Conservation (phyloP, 2,113 vertebrate genomes). For the Cyrtonyx montezumae region DNA sequence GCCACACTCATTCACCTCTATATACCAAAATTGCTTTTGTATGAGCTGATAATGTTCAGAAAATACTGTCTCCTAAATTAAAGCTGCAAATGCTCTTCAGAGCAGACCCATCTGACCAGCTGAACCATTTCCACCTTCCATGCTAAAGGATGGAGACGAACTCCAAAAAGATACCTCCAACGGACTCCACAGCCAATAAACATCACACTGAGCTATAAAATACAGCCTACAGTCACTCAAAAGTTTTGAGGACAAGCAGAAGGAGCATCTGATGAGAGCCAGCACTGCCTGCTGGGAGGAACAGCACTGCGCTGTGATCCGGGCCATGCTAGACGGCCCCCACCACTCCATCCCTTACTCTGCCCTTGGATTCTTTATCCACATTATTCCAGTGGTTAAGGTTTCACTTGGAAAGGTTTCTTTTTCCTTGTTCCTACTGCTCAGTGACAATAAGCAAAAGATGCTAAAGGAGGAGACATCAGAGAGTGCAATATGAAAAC, state of each 20-base stretch:
- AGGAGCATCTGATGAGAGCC: not conserved
- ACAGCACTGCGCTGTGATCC: not conserved
- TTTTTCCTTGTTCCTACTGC: not conserved
- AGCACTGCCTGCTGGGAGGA: not conserved
- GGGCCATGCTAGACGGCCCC: not conserved
- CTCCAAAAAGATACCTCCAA: not conserved
- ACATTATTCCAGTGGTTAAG: not conserved
- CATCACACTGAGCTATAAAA: not conserved
- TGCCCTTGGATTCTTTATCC: not conserved
- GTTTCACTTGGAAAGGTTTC: not conserved
- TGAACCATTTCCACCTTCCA: not conserved
- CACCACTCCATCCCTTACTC: not conserved
- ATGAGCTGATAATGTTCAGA: not conserved
- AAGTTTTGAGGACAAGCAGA: not conserved
- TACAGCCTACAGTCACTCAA: not conserved
- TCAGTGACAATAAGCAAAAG: not conserved
- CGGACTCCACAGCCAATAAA: not conserved
- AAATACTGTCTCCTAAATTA: not conserved
- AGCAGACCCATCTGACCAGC: not conserved
- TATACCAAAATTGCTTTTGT: not conserved
- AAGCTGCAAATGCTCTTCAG: not conserved
- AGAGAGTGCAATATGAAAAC: not conserved
- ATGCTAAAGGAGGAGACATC: not conserved
- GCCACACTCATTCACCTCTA: not conserved
- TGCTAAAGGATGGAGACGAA: not conserved